Percentiles rank a stretch among this genome's conserved stretches.
Evolutionary conservation across 2,113 vertebrate genomes (phyloP).

Genomic region (Lamprotornis superbus): DNA sequence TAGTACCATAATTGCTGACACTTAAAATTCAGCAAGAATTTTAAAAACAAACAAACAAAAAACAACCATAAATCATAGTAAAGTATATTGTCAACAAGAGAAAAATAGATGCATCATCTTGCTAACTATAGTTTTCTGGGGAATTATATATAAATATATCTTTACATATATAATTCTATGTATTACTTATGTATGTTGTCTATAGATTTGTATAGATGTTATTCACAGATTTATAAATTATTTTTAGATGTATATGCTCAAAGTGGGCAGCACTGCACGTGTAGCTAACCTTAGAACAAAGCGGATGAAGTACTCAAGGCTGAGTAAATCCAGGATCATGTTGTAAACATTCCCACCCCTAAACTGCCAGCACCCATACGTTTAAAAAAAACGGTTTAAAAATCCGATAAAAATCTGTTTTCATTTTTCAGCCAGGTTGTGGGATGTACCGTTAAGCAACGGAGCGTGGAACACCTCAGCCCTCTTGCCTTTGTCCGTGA

Average conservation of each 20-base stretch:
- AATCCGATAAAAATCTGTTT: not conserved
- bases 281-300: not conserved
- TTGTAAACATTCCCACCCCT: not conserved
- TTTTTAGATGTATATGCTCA: not conserved
- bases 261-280: not conserved
- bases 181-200: not conserved
- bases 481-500: not conserved
- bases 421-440: not conserved
- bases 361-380: not conserved
- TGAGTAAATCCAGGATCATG: not conserved
- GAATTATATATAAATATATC: not conserved
- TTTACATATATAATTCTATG: too few species aligned
- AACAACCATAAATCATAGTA: not conserved
- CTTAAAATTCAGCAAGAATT: not conserved
- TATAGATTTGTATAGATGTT: not conserved
- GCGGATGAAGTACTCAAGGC: not conserved
- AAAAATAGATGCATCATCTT: not conserved
- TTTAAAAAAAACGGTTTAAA: not conserved
- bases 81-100: not conserved
- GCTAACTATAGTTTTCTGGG: not conserved
- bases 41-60: not conserved
- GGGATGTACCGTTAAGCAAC: not conserved
- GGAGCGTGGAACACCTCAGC: fast-evolving
- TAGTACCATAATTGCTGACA: not conserved
- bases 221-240: not conserved